Evolutionary conservation across 2,888 invertebrate genomes (phyloP), one percentile per base, ranked within the genome.

Genomic region (Chloromyia formosa): DNA sequence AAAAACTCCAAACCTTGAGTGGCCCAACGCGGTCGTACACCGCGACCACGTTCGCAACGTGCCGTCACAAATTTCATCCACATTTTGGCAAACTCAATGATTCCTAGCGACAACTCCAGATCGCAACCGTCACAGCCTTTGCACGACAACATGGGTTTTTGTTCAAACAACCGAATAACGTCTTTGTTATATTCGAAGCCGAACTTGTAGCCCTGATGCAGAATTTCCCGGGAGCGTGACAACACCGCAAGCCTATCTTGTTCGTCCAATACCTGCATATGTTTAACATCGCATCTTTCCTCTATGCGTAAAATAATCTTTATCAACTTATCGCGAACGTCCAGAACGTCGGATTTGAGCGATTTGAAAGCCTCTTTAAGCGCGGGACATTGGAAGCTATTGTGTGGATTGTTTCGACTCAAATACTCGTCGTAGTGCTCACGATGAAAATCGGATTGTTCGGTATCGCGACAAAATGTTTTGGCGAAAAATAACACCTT

Each of bases 41-140:
- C 95, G 4, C 94, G 87, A 0, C 94, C 94, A 0, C 92, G 86
- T 81, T 96, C 96, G 82, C 95, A 97, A 16, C 93, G 88, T 80
- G 92, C 91, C 78, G 90, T 89, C 0, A 95, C 95, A 84, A 96
- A 97, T 75, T 89, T 88, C 94, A 96, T 96, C 97, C 97, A 97
- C 82, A 93, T 90, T 79, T 89, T 88, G 10, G 93, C 92, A 83
- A 94, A 93, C 49, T 87, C 85, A 4, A 93, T 88, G 80, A 93
- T 87, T 75, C 90, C 89, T 42, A 87, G 81, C 0, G 90, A 88
- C 40, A 93, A 82, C 77, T 84, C 84, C 1, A 81, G 82, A 45
- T 85, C 83, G 75, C 83, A 84, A 1, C 82, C 78, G 7, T 81
- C 80, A 40, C 71, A 71, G 60, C 80, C 88, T 81, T 80, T 83